Conservation (phyloP, 2,797 vertebrate genomes). For the Orientallactaga sibirica region DNA sequence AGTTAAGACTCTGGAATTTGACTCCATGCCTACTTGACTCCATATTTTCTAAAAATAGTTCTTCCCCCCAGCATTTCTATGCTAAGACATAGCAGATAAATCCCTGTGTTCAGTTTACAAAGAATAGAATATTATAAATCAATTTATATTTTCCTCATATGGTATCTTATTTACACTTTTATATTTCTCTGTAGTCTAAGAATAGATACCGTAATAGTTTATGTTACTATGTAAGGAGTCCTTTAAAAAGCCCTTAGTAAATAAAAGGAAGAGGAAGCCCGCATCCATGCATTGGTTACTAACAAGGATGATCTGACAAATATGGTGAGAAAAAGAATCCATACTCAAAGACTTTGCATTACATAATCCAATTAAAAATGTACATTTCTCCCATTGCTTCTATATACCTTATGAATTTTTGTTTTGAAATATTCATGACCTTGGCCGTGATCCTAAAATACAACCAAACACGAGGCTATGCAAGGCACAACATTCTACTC, state of each 20-base stretch:
- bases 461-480: neutral
- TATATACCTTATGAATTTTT: neutral
- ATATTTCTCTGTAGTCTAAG: neutral
- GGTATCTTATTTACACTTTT: neutral
- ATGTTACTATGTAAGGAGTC: neutral
- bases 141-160: neutral
- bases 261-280: conserved; percentile 8
- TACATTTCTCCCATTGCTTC: neutral
- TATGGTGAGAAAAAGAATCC: neutral
- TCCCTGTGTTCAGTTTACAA: neutral
- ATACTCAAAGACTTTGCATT: neutral
- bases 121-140: neutral
- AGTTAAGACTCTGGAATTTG: conserved; percentile 2
- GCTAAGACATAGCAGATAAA: neutral
- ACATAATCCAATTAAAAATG: neutral
- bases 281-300: neutral
- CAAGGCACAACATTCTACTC: neutral
- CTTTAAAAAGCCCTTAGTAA: neutral
- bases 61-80: neutral
- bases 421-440: neutral
- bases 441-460: neutral
- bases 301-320: neutral
- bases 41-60: neutral
- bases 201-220: neutral
- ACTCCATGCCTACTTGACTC: neutral